Evolutionary conservation across 2,113 vertebrate species (phyloP).

Genomic region (Scalopus aquaticus): DNA sequence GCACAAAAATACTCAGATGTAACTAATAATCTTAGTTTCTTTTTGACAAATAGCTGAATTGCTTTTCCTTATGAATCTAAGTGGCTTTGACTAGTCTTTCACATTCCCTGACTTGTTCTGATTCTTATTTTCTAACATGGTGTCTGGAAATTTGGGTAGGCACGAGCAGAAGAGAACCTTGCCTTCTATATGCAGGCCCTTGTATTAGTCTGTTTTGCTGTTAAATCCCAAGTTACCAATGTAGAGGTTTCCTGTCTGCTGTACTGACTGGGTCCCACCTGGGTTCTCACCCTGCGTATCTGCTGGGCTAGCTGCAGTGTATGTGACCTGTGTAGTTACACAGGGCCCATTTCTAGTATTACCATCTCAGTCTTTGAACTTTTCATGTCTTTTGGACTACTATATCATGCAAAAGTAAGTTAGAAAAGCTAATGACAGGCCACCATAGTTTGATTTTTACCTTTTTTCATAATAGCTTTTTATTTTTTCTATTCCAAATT

Average conservation of each 20-base stretch:
- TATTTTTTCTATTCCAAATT: not conserved
- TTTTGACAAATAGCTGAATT: not conserved
- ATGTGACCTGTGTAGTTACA: not conserved
- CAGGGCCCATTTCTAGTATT: not conserved
- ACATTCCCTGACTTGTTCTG: not conserved
- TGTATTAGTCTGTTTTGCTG: not conserved
- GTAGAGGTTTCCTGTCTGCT: not conserved
- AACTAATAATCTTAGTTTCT: not conserved
- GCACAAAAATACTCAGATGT: not conserved
- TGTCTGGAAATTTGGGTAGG: not conserved
- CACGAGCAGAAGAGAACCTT: not conserved
- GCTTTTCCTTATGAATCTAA: not conserved
- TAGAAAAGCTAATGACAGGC: not conserved
- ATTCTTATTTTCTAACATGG: not conserved
- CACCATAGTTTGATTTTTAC: not conserved
- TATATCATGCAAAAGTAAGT: not conserved
- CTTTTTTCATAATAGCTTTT: not conserved
- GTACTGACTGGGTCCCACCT: accelerated
- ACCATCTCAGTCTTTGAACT: not conserved
- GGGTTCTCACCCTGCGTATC: not conserved
- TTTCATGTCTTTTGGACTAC: not conserved
- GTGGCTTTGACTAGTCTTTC: not conserved
- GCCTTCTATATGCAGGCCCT: not conserved
- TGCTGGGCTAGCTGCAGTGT: not conserved
- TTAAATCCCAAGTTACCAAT: not conserved